phyloP scores from a whole-genome alignment of 2,888 invertebrate genomes.

The Plemyria rubiginata region DNA sequence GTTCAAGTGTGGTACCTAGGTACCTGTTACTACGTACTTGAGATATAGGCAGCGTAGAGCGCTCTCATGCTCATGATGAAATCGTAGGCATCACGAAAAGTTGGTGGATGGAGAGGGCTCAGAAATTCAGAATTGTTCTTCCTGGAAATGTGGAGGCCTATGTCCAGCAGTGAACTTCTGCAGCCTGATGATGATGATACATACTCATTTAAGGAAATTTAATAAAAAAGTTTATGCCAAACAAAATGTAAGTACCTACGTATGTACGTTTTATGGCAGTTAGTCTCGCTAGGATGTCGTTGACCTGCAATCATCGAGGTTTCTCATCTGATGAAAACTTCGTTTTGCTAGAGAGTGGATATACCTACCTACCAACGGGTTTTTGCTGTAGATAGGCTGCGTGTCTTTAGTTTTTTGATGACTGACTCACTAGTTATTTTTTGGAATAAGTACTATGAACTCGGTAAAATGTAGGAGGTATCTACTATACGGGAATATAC shows the following conservation, averaged over 20 bases:
- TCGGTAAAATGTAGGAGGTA: background rate
- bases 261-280: conserved; percentile 53
- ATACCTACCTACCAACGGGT: conserved; percentile 18
- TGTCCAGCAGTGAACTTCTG: too few species aligned
- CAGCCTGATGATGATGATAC: background rate
- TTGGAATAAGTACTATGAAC: background rate
- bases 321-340: conserved; percentile 34
- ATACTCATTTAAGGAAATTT: background rate
- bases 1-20: too few species aligned
- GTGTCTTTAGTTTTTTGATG: conserved; percentile 22
- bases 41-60: too few species aligned
- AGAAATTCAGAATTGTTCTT: too few species aligned
- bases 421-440: background rate
- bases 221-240: background rate
- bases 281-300: conserved; percentile 51
- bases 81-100: too few species aligned
- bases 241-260: conserved; percentile 6
- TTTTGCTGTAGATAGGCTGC: conserved; percentile 18
- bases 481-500: too few species aligned
- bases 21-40: too few species aligned
- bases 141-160: too few species aligned
- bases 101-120: too few species aligned
- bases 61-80: too few species aligned
- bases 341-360: conserved; percentile 23
- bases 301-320: conserved; percentile 41